phyloP scores from a whole-genome alignment of 2,113 vertebrate genomes.

The Aythya baeri region DNA sequence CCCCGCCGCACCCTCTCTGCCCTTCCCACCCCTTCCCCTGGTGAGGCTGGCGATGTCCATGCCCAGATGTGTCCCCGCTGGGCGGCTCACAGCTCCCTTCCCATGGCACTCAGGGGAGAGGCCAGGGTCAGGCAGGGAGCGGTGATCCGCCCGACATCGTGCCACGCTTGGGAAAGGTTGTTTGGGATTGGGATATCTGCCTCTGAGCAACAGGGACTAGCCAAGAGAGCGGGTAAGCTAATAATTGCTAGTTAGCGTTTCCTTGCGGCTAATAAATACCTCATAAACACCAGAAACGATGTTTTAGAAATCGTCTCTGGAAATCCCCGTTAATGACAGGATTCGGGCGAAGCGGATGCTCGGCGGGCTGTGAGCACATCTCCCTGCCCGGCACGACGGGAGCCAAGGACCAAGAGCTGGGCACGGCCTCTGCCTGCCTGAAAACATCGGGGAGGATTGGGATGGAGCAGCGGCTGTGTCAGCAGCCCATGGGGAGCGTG shows the following conservation, averaged over 20 bases:
- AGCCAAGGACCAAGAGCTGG: background rate
- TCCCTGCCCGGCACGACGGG: background rate
- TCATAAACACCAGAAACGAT: background rate
- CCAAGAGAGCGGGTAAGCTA: background rate
- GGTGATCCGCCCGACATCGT: background rate
- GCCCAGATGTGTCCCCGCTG: background rate
- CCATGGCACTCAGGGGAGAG: too few relatives aligned
- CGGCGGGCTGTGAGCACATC: background rate
- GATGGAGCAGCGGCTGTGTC: background rate
- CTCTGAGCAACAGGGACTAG: background rate
- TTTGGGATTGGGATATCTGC: background rate
- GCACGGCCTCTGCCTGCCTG: too few relatives aligned
- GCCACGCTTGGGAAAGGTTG: background rate
- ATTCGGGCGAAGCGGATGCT: background rate
- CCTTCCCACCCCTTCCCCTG: background rate
- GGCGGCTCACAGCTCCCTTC: background rate
- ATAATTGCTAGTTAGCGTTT: background rate
- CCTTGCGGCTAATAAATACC: constrained; percentile 4
- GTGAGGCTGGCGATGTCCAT: background rate
- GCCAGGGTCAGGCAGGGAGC: background rate
- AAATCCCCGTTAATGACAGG: background rate
- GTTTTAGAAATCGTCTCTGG: background rate
- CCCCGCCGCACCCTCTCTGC: background rate
- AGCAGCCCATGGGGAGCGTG: background rate
- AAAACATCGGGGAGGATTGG: rapidly evolving